phyloP scores from a whole-genome alignment of 2,113 vertebrate genomes.

The Coregonus clupeaformis region DNA sequence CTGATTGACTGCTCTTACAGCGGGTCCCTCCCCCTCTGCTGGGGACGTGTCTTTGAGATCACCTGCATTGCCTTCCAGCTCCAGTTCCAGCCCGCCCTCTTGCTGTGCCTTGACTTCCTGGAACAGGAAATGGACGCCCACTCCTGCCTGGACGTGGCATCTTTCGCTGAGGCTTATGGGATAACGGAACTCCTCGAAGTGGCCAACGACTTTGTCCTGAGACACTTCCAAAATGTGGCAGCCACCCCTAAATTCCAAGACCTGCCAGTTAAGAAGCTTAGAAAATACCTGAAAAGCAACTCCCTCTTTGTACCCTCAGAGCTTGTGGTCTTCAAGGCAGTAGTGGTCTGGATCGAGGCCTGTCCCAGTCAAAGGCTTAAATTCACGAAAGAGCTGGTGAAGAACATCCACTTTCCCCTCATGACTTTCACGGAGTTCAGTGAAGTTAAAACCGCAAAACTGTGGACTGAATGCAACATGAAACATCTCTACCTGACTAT shows the following conservation, averaged over 20 bases:
- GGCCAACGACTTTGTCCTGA: constrained; percentile 78
- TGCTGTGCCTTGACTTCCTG: constrained; percentile 80
- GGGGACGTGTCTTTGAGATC: constrained; percentile 78
- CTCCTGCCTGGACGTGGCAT: constrained; percentile 74
- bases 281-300: constrained; percentile 51
- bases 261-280: constrained; percentile 73
- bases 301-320: constrained; percentile 81
- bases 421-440: constrained; percentile 86
- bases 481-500: constrained; percentile 51
- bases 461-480: constrained; percentile 51
- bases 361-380: constrained; percentile 64
- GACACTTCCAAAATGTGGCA: constrained; percentile 79
- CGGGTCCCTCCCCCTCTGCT: constrained; percentile 75
- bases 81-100: constrained; percentile 81
- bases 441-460: constrained; percentile 70
- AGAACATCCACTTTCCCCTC: constrained; percentile 80
- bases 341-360: constrained; percentile 79
- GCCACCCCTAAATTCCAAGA: constrained; percentile 79
- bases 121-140: constrained; percentile 73
- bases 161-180: constrained; percentile 78
- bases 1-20: constrained; percentile 82
- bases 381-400: constrained; percentile 74
- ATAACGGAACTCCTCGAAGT: constrained; percentile 68
- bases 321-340: constrained; percentile 81
- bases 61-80: constrained; percentile 81